Percentiles rank a stretch among this genome's conserved stretches.
These are phyloP conservation scores for Dione vanillae DNA, from an alignment of 2,888 invertebrate genomes.

Conservation along the genomic window DNA sequence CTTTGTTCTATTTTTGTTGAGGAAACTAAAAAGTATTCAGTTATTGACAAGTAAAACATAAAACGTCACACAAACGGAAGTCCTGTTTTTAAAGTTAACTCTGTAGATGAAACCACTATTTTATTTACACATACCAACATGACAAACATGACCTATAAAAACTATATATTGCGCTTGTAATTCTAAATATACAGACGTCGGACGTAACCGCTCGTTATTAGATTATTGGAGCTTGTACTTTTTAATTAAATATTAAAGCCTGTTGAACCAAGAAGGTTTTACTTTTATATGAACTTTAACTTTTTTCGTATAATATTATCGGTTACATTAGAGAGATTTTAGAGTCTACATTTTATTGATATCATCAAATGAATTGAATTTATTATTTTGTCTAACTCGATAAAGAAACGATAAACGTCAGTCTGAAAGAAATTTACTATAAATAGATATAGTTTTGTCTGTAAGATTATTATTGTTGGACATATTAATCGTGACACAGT, in stretches of 20 bases:
- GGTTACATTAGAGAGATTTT: too few relatives aligned
- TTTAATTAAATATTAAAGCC: constrained; percentile 10
- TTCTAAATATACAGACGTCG: constrained; percentile 21
- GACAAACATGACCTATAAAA: constrained; percentile 21
- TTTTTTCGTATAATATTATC: too few relatives aligned
- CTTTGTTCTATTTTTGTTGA: too few relatives aligned
- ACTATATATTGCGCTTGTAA: background rate
- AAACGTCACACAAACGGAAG: background rate
- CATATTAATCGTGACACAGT: too few relatives aligned
- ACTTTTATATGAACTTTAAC: background rate
- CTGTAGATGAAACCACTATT: background rate
- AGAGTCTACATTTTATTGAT: too few relatives aligned
- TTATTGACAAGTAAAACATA: too few relatives aligned
- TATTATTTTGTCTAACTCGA: background rate
- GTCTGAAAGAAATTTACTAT: too few relatives aligned
- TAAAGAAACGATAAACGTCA: background rate
- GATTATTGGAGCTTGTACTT: constrained; percentile 8
- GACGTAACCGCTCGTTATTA: background rate
- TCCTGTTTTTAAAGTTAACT: background rate
- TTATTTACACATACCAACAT: constrained; percentile 21
- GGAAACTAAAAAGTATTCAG: too few relatives aligned
- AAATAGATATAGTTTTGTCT: background rate
- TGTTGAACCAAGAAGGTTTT: background rate
- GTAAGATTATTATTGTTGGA: background rate
- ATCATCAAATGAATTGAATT: background rate